Evolutionary conservation across 2,113 vertebrate species (phyloP), one percentile per base, ranked within the genome.

Genomic region (Tachysurus fulvidraco): DNA sequence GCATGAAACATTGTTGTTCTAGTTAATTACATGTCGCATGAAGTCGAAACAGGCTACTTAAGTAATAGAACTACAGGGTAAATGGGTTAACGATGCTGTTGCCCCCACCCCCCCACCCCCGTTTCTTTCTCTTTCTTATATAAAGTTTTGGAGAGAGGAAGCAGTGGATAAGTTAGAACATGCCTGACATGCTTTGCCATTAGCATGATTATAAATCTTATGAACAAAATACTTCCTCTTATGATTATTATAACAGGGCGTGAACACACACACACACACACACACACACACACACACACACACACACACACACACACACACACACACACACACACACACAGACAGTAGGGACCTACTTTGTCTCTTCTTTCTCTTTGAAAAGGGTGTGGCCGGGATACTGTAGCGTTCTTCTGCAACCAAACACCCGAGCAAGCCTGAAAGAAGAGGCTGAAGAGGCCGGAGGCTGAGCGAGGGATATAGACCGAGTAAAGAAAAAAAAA

Each of bases 351-450:
- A 93, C 89, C 92, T 91, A 89, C 82, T 86, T 93, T 92, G 78
- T 89, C 80, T 73, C 59, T 2, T 84, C 52, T 57, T 55, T 86
- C 81, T 93, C 90, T 92, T 89, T 86, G 54, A 91, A 86, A 89
- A 92, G 92, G 94, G 86, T 86, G 77, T 92, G 91, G 91, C 89
- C 83, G 69, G 87, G 91, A 91, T 90, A 92, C 91, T 69, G 92
- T 93, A 86, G 92, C 88, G 88, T 91, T 92, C 87, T 23, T 12
- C 21, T 93, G 88, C 93, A 95, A 93, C 92, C 90, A 90, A 93
- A 94, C 91, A 92, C 94, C 81, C 90, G 88, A 67, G 71, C 11
- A 57, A 55, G 60, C 55, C 80, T 69, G 84, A 50, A 28, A 67
- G 57, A 67, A 86, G 55, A 77, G 3, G 46, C 46, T 50, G 46